A percentile compares a stretch with the other conserved stretches of the same genome.
phyloP scores from a whole-genome alignment of 1,140 invertebrate genomes.

The Watersipora subatra region DNA sequence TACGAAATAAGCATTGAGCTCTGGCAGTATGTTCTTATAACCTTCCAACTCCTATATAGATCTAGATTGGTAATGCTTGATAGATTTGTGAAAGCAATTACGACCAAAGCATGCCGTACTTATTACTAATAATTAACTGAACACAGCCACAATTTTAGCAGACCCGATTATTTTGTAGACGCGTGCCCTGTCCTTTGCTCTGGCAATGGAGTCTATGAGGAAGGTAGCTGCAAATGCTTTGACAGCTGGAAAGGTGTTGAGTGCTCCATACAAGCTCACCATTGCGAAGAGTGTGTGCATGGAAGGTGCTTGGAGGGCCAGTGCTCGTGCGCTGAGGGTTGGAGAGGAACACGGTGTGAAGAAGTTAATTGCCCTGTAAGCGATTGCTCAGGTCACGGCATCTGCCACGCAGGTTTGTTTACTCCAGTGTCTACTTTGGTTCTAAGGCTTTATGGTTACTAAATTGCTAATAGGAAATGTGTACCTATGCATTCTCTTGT shows the following conservation, averaged over 20 bases:
- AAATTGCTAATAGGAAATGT: too few species aligned
- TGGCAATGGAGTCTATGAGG: slow-evolving; percentile 33
- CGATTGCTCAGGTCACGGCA: background rate
- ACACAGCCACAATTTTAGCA: too few species aligned
- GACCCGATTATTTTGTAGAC: slow-evolving; percentile 19
- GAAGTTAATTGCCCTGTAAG: slow-evolving; percentile 20
- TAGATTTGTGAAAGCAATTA: too few species aligned
- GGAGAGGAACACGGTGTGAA: slow-evolving; percentile 31
- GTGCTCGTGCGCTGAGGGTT: slow-evolving; percentile 35
- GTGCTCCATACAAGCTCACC: slow-evolving; percentile 27
- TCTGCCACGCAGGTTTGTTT: background rate
- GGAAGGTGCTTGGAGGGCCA: slow-evolving; percentile 35
- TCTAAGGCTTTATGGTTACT: too few species aligned
- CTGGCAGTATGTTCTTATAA: too few species aligned
- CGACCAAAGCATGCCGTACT: too few species aligned
- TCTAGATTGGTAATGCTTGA: too few species aligned
- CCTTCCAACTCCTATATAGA: too few species aligned
- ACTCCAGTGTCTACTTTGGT: too few species aligned
- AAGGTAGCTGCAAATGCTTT: slow-evolving; percentile 35
- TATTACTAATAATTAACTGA: too few species aligned
- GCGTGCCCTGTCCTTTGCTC: slow-evolving; percentile 55
- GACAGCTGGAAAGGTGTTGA: slow-evolving; percentile 37
- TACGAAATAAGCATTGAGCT: too few species aligned
- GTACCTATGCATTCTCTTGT: too few species aligned
- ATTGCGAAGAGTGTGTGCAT: slow-evolving; percentile 34